phyloP scores from a whole-genome alignment of 2,797 vertebrate genomes.

The Scolopax rusticola region DNA sequence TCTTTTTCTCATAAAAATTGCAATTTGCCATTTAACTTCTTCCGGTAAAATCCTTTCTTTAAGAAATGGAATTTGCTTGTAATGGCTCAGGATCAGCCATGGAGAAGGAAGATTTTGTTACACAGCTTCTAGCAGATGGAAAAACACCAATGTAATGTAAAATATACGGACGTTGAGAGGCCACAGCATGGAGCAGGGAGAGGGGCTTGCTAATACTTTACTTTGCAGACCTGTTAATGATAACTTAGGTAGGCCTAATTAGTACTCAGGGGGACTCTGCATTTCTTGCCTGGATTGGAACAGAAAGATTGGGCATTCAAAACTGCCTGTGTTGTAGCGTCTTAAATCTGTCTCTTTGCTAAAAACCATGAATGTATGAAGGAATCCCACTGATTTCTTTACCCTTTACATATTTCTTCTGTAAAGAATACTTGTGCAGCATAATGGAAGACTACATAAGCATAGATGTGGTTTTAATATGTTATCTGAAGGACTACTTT shows the following conservation, averaged over 20 bases:
- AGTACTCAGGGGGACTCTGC: background rate
- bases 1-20: slow-evolving; percentile 2
- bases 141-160: background rate
- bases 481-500: background rate
- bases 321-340: background rate
- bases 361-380: background rate
- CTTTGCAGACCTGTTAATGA: background rate
- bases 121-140: background rate
- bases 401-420: background rate
- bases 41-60: background rate
- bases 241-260: background rate
- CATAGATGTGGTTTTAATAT: background rate
- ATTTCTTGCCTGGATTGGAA: background rate
- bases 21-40: background rate
- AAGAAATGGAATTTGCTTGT: background rate
- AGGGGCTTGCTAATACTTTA: background rate
- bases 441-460: background rate
- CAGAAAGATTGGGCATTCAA: background rate
- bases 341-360: background rate
- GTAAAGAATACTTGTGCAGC: background rate
- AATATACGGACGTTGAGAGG: background rate
- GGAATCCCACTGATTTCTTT: background rate
- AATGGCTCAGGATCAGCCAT: background rate
- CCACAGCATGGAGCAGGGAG: background rate
- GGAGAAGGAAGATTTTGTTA: background rate